A percentile compares a stretch with the other conserved stretches of the same genome.
Conservation (phyloP, 2,113 vertebrate genomes). For the Mustela nigripes region DNA sequence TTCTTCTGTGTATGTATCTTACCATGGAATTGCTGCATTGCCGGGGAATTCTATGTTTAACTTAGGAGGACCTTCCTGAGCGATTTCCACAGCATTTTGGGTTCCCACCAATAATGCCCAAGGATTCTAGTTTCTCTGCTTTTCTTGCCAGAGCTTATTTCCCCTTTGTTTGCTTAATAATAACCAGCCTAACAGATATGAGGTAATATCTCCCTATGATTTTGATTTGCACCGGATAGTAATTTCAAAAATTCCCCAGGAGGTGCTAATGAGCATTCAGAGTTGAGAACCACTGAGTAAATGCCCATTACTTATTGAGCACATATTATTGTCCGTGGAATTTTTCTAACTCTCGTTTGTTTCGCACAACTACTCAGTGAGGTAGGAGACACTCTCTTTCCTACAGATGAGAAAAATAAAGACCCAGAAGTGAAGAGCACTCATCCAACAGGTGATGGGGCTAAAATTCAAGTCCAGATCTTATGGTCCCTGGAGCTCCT, state of each 20-base stretch:
- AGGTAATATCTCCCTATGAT: background rate
- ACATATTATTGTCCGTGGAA: fast-evolving
- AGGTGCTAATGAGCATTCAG: background rate
- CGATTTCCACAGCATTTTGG: background rate
- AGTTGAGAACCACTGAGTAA: background rate
- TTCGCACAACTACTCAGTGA: too few relatives aligned
- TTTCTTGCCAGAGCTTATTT: background rate
- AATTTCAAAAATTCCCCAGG: background rate
- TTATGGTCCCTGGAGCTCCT: too few relatives aligned
- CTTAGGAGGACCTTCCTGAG: background rate
- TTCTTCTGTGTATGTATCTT: background rate
- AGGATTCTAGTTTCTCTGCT: background rate
- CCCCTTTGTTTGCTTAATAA: background rate
- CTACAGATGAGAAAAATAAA: background rate
- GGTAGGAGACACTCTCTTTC: background rate
- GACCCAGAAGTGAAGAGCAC: background rate
- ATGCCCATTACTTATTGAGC: background rate
- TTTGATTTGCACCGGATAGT: background rate
- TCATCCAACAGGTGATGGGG: background rate
- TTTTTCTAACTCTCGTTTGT: background rate
- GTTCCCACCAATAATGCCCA: background rate
- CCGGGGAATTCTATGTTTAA: background rate
- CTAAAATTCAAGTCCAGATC: background rate
- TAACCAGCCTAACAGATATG: background rate
- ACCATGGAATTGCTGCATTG: background rate